Evolutionary conservation across 2,888 invertebrate species (phyloP).

Genomic region (Microctonus aethiopoides): DNA sequence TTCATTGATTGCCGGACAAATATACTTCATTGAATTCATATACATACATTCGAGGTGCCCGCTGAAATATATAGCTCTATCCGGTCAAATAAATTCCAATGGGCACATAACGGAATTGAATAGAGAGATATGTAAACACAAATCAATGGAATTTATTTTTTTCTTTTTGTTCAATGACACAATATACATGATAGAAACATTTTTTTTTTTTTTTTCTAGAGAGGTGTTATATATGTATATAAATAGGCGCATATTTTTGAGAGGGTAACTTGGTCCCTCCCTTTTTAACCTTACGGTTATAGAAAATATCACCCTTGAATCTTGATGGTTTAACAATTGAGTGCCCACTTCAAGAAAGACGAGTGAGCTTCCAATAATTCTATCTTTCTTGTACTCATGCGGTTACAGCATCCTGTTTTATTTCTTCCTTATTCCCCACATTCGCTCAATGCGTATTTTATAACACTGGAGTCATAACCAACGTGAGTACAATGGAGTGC

Average conservation of each 20-base stretch:
- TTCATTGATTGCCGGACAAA: constrained; percentile 1
- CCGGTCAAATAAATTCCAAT: neutral
- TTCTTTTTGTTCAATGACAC: neutral
- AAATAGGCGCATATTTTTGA: neutral
- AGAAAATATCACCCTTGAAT: constrained; percentile 47
- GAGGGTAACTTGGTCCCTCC: neutral
- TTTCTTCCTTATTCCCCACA: neutral
- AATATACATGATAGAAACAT: neutral
- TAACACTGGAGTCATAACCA: constrained; percentile 50
- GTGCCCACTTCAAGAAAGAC: constrained; percentile 46
- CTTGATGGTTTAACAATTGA: constrained; percentile 57
- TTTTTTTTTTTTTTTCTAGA: neutral
- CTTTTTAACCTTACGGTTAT: neutral
- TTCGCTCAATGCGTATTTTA: constrained; percentile 2
- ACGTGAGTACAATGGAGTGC: constrained; percentile 49
- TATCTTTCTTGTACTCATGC: neutral
- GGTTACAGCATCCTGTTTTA: neutral
- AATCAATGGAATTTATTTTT: neutral
- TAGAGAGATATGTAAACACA: neutral
- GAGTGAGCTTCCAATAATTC: constrained; percentile 25
- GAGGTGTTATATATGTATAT: neutral
- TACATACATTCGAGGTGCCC: neutral
- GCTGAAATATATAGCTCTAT: neutral
- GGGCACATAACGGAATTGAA: neutral
- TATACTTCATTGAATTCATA: neutral